These are phyloP conservation scores for Hydractinia symbiolongicarpus DNA, from an alignment of 30 jellyfish, hydroid and myxozoan genomes.

Conservation along the genomic window DNA sequence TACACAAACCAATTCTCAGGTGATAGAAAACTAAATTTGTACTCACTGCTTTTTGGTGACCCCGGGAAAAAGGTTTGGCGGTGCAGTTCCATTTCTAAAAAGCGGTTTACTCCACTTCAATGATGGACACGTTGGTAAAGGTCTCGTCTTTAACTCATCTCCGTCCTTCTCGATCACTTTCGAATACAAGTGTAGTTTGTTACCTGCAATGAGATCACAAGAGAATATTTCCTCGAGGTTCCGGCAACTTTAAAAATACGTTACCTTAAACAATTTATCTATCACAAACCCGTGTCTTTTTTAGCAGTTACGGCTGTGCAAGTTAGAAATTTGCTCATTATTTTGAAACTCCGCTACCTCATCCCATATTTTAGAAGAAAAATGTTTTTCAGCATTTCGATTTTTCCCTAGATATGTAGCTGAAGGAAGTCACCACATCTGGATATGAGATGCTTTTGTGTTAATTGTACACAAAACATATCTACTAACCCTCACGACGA, in stretches of 20 bases:
- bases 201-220: constrained; percentile 32
- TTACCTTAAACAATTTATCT: background rate
- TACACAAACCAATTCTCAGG: no score
- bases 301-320: no score
- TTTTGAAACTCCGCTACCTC: no score
- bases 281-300: background rate
- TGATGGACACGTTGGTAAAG: constrained; percentile 92
- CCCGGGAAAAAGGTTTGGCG: constrained; percentile 32
- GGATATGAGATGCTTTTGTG: no score
- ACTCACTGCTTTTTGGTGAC: background rate
- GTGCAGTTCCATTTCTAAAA: constrained; percentile 12
- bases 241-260: background rate
- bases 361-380: no score
- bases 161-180: constrained; percentile 64
- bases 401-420: no score
- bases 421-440: no score
- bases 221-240: background rate
- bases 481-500: constrained; percentile 31
- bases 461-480: background rate
- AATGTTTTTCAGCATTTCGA: no score
- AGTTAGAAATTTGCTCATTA: no score
- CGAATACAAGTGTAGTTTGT: constrained; percentile 71
- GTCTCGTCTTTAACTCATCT: constrained; percentile 45
- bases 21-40: no score
- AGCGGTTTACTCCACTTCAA: constrained; percentile 75